These are phyloP conservation scores for Acheta domesticus DNA, from an alignment of 2,888 invertebrate genomes.

Conservation along the genomic window DNA sequence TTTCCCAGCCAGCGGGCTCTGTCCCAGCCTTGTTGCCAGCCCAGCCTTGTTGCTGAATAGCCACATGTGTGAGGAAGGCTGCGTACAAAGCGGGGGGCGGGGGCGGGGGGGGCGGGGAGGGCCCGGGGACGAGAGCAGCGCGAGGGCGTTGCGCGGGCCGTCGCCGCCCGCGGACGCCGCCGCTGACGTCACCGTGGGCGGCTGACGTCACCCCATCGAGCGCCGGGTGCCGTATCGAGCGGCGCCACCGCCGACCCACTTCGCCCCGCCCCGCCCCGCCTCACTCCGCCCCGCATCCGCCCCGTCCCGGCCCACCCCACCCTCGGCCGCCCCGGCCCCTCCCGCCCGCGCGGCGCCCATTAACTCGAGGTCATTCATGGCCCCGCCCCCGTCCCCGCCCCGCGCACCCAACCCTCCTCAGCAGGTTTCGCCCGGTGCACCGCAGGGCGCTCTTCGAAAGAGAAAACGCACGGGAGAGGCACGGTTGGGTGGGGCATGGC, in stretches of 20 bases:
- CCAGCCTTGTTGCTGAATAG: not conserved
- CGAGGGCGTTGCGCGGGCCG: not conserved
- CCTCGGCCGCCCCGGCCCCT: not conserved
- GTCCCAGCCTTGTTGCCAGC: not conserved
- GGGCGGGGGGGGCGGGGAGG: not conserved
- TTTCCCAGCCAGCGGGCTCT: too few relatives aligned
- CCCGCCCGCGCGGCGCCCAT: not conserved
- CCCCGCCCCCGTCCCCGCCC: not conserved
- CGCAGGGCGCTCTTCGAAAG: too few relatives aligned
- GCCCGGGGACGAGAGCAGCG: not conserved
- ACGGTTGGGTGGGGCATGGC: too few relatives aligned
- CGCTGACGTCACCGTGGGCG: not conserved
- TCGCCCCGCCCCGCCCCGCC: not conserved
- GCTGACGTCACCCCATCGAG: not conserved
- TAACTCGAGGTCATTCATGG: conserved; percentile 11
- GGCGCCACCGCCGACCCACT: not conserved
- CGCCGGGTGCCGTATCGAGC: conserved; percentile 1
- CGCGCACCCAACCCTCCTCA: not conserved
- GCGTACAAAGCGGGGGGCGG: not conserved
- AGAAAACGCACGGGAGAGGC: too few relatives aligned
- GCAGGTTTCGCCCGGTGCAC: too few relatives aligned
- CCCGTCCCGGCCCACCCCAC: not conserved
- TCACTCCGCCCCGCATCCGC: not conserved
- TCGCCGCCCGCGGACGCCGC: not conserved
- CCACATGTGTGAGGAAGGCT: not conserved